These are phyloP conservation scores for Pogonognathellus flavescens DNA, from an alignment of 1,140 invertebrate genomes.

Conservation along the genomic window DNA sequence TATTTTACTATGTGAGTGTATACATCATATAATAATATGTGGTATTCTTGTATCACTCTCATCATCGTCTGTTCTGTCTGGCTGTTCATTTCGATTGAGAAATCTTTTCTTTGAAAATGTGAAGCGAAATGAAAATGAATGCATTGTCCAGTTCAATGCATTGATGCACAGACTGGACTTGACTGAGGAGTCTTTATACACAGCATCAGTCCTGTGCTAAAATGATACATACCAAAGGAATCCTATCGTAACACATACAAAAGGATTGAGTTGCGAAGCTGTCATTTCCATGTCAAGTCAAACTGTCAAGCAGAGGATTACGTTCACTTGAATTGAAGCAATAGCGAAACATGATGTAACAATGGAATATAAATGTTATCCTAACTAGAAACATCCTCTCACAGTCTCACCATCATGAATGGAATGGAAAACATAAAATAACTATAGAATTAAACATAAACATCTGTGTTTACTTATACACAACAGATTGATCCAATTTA, in stretches of 20 bases:
- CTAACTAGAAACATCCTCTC: too few relatives aligned
- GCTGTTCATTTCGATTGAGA: not conserved
- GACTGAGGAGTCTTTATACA: not conserved
- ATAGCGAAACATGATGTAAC: not conserved
- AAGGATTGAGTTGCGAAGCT: not conserved
- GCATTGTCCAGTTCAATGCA: slow-evolving; percentile 5
- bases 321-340: slow-evolving; percentile 6
- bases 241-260: slow-evolving; percentile 13
- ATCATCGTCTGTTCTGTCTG: not conserved
- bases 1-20: too few relatives aligned
- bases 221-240: not conserved
- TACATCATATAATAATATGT: too few relatives aligned
- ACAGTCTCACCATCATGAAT: too few relatives aligned
- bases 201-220: not conserved
- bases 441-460: too few relatives aligned
- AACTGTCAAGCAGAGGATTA: slow-evolving; percentile 8
- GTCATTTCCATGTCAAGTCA: slow-evolving; percentile 14
- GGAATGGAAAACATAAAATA: too few relatives aligned
- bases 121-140: not conserved
- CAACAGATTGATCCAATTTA: too few relatives aligned
- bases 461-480: too few relatives aligned
- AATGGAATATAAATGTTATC: not conserved
- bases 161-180: not conserved
- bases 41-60: too few relatives aligned
- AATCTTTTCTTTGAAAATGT: slow-evolving; percentile 26